Conservation (phyloP, 2,113 vertebrate genomes). For the Phalacrocorax brasilianus region DNA sequence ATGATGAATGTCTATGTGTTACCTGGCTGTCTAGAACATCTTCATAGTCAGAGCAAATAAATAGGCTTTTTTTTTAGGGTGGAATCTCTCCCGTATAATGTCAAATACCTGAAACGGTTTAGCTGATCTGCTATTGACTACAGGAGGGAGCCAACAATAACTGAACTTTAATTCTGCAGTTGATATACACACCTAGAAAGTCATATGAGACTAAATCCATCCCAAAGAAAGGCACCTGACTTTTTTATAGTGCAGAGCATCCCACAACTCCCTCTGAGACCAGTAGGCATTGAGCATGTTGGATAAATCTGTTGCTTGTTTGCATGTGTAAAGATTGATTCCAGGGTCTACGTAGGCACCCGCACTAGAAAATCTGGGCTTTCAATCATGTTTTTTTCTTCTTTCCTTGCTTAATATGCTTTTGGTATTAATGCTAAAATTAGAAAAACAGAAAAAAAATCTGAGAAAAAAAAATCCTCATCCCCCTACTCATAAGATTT, state of each 20-base stretch:
- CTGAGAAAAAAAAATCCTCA: neutral
- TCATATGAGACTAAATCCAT: neutral
- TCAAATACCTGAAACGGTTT: neutral
- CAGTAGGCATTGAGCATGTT: neutral
- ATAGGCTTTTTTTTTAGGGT: neutral
- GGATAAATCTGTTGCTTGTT: neutral
- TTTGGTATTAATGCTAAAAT: neutral
- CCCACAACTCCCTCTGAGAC: neutral
- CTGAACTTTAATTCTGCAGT: neutral
- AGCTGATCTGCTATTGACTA: neutral
- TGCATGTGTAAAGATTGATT: neutral
- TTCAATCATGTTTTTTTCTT: neutral
- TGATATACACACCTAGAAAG: neutral
- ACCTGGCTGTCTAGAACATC: neutral
- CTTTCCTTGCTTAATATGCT: neutral
- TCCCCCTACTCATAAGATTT: neutral
- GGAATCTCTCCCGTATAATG: neutral
- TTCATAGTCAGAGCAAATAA: neutral
- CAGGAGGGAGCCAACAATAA: neutral
- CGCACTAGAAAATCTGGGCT: neutral
- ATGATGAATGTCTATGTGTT: neutral
- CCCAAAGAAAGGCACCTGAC: neutral
- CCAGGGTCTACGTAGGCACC: neutral
- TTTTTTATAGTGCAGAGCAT: neutral
- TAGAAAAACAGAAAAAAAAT: neutral